Base-by-base conservation (phyloP, 2,113 vertebrate species). In the Marcusenius ussheri region DNA sequence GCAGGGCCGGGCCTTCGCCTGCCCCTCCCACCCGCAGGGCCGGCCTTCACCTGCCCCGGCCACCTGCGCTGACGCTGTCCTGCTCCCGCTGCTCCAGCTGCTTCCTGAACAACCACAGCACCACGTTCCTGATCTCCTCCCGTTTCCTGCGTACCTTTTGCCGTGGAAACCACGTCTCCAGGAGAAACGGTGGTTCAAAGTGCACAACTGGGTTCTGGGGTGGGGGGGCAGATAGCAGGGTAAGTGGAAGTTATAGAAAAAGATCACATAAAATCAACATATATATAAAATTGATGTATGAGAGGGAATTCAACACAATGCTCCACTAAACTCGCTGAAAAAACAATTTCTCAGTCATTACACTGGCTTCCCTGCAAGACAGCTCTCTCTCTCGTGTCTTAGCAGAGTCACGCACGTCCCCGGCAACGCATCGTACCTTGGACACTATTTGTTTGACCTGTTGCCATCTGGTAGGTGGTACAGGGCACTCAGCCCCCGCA, bases 151-250 rank as follows among this genome's bases (percentile, higher is more conserved):
- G 97, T 91, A 99, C 97, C 90, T 97, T 94, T 80, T 97, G 97
- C 88, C 97, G 97, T 91, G 97, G 95, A 93, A 99, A 99, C 98
- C 98, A 99, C 31, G 92, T 93, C 77, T 97, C 97, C 93, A 99
- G 94, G 45, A 95, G 93, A 53, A 97, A 83, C 0, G 97, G 97
- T 47, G 96, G 93, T 56, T 97, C 97, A 91, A 99, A 98, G 94
- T 98, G 95, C 93, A 97, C 94, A 91, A 99, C 96, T 13, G 98
- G 98, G 94, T 98, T 97, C 98, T 99, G 95, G 66, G 50, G 6
- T 0, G 46, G 2, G 95, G 51, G 35, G 11, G 15, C 1, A 80
- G 27, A 42, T 17, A 10, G 24, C 6, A 3, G 62, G 58, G 58
- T 27, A 11, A 66, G 27, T 31, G 62, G 62, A 31, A 70, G 62